These are phyloP conservation scores for Dryas iulia DNA, from an alignment of 1,140 invertebrate genomes.

Conservation along the genomic window DNA sequence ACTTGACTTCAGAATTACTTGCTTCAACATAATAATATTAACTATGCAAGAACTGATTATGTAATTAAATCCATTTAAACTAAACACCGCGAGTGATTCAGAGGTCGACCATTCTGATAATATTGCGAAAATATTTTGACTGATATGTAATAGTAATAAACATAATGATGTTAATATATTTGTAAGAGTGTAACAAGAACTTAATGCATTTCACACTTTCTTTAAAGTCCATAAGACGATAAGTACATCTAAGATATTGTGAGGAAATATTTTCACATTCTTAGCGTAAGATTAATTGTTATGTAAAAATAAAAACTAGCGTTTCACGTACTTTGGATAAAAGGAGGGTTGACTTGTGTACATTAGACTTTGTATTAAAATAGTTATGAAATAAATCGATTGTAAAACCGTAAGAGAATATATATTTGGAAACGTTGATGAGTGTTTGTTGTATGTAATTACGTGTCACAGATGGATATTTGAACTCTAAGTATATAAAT, in stretches of 20 bases:
- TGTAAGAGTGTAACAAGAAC: conserved; percentile 74
- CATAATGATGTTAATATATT: conserved; percentile 75
- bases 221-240: conserved; percentile 72
- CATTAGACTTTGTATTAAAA: conserved; percentile 73
- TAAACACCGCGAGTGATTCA: conserved; percentile 20
- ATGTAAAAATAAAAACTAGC: conserved; percentile 75
- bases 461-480: conserved; percentile 69
- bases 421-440: conserved; percentile 78
- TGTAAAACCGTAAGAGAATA: conserved; percentile 74
- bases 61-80: background rate
- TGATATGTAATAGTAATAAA: conserved; percentile 73
- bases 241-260: conserved; percentile 71
- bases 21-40: background rate
- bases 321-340: conserved; percentile 73
- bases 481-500: conserved; percentile 64
- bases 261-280: conserved; percentile 78
- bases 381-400: conserved; percentile 65
- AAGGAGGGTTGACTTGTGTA: conserved; percentile 72
- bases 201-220: conserved; percentile 79
- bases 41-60: background rate
- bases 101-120: conserved; percentile 53
- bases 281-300: conserved; percentile 73
- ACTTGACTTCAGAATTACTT: conserved; percentile 29
- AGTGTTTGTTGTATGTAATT: conserved; percentile 76
- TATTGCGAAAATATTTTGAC: conserved; percentile 75